These are phyloP conservation scores for Drosophila pandora DNA, from an alignment of 1,140 invertebrate genomes.

Conservation along the genomic window DNA sequence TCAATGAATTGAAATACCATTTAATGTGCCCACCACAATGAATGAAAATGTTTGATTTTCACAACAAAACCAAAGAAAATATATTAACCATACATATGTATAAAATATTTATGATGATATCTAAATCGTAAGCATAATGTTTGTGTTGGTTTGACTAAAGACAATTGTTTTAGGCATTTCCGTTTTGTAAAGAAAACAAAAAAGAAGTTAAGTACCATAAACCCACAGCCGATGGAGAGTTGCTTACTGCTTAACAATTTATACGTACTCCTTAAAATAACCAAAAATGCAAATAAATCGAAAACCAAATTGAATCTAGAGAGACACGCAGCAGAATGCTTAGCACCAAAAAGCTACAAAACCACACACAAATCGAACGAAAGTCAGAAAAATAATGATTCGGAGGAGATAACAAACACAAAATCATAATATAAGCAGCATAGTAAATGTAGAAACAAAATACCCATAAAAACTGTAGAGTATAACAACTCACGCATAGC, in stretches of 20 bases:
- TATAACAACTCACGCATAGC: constrained; percentile 44
- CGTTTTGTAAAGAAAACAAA: constrained; percentile 29
- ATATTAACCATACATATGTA: constrained; percentile 42
- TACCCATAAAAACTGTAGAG: constrained; percentile 43
- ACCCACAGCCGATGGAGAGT: neutral
- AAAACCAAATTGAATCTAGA: constrained; percentile 58
- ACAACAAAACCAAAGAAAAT: neutral
- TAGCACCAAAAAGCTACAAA: constrained; percentile 79
- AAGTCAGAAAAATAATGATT: constrained; percentile 35
- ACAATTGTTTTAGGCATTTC: constrained; percentile 7
- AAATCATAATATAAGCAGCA: constrained; percentile 42
- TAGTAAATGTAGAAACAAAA: constrained; percentile 51
- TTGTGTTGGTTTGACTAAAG: neutral
- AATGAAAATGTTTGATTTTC: constrained; percentile 4
- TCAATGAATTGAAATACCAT: constrained; percentile 18
- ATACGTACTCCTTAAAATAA: constrained; percentile 37
- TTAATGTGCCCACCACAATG: constrained; percentile 41
- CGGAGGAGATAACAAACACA: constrained; percentile 25
- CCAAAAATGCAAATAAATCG: constrained; percentile 23
- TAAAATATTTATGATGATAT: constrained; percentile 43
- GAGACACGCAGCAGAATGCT: constrained; percentile 76
- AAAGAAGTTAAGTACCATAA: constrained; percentile 19
- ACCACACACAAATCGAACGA: constrained; percentile 58
- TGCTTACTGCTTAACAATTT: constrained; percentile 53
- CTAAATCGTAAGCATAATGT: constrained; percentile 26